Evolutionary conservation across 2,797 vertebrate species (phyloP), one percentile per base, ranked within the genome.

Genomic region (Vireo griseus): DNA sequence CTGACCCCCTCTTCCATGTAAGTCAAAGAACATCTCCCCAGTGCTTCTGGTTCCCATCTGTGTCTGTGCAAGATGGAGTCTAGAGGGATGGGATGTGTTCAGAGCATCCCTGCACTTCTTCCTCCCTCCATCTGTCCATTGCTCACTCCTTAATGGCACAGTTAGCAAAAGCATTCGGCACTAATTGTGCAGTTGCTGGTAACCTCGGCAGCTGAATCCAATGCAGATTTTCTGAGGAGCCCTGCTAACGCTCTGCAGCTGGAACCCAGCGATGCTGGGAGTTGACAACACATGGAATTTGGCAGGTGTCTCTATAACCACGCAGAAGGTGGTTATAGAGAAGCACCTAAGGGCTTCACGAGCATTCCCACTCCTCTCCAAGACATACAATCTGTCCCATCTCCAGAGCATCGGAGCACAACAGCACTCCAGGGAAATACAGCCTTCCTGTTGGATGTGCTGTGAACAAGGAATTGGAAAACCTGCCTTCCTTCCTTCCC

Each of bases 171-270:
- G 51, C 85, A 85, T 73, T 90, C 72, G 80, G 86, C 84, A 8
- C 84, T 91, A 94, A 87, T 80, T 89, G 93, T 68, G 92, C 86
- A 80, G 78, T 82, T 72, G 65, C 88, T 94, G 92, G 81, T 91
- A 91, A 59, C 83, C 68, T 90, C 79, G 69, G 61, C 69, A 80
- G 92, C 92, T 86, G 72, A 93, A 92, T 52, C 74, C 78, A 29
- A 79, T 5, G 72, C 80, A 82, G 87, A 90, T 84, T 90, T 94
- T 33, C 72, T 48, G 20, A 92, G 78, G 54, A 93, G 83, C 86
- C 65, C 52, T 76, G 33, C 67, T 52, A 84, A 55, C 25, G 54
- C 35, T 71, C 58, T 86, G 82, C 92, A 94, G 90, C 90, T 93
- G 90, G 79, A 88, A 88, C 31, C 58, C 69, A 61, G 75, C 20